Conservation (phyloP, 30 jellyfish, hydroid and myxozoan genomes). For the Clytia hemisphaerica region DNA sequence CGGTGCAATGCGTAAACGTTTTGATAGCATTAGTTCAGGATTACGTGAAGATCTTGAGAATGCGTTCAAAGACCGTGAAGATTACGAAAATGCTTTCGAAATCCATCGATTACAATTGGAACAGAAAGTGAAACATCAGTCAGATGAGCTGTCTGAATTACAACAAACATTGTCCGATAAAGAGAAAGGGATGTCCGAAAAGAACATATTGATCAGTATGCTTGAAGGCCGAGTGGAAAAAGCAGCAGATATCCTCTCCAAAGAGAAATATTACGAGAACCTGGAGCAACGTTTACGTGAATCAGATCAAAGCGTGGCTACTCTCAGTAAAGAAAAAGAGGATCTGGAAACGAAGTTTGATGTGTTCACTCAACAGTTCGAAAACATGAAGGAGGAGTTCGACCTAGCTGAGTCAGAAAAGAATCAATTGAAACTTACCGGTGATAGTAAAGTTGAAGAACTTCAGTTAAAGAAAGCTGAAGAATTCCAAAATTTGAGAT, state of each 20-base stretch:
- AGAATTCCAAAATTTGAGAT: constrained; percentile 42
- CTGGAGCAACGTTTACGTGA: constrained; percentile 58
- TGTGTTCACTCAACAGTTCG: constrained; percentile 6
- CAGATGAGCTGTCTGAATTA: constrained; percentile 24
- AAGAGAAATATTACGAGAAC: constrained; percentile 51
- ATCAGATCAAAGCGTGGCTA: constrained; percentile 21
- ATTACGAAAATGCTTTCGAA: constrained; percentile 60
- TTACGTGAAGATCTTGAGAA: constrained; percentile 76
- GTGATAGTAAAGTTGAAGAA: constrained; percentile 61
- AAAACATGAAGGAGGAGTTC: constrained; percentile 33
- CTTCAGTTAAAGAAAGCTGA: constrained; percentile 35
- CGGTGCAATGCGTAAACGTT: constrained; percentile 50
- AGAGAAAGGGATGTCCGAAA: constrained; percentile 38
- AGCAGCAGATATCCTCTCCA: constrained; percentile 69
- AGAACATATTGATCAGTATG: constrained; percentile 40
- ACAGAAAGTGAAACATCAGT: constrained; percentile 28
- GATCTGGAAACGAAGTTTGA: constrained; percentile 8
- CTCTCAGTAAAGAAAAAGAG: constrained; percentile 18
- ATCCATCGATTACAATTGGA: constrained; percentile 61
- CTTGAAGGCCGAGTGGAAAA: constrained; percentile 54
- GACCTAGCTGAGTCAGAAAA: constrained; percentile 39
- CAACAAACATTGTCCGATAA: neutral
- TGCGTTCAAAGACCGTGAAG: constrained; percentile 56
- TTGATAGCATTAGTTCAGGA: constrained; percentile 73
- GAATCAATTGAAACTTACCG: constrained; percentile 40